Evolutionary conservation across 2,797 vertebrate species (phyloP), one percentile per base, ranked within the genome.

Genomic region (Harpagifer antarcticus): DNA sequence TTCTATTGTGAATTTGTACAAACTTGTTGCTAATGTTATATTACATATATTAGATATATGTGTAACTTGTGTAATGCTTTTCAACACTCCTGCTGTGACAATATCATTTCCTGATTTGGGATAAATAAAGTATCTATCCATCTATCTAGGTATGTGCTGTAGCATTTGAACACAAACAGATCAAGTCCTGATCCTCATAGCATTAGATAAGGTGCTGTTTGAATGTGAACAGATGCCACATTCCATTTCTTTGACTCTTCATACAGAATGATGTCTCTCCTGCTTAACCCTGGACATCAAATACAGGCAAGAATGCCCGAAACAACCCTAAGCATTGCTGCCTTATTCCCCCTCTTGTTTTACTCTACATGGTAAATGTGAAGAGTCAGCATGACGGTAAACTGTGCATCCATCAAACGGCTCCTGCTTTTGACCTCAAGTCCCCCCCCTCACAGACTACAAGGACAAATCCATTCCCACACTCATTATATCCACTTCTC

Each of bases 391-490:
- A 17, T 1, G 59, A 42, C 1, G n/a, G 73, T n/a, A 67, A 73
- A 69, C 55, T 31, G 50, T 50, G 42, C n/a, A 9, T 37, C 58
- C 1, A 10, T 49, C 17, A 42, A 40, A 47, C 17, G 7, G n/a
- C 60, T 64, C 50, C 62, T 23, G 74, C 27, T 37, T 66, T 20
- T 76, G 64, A 85, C 80, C 70, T 60, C 14, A 48, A 9, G 1
- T 52, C 33, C 33, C 43, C 12, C 14, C 37, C 54, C 43, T 33
- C 40, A 9, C 68, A 40, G 12, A 48, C 23, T 11, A 47, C 48
- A 37, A 33, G 58, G 67, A 56, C 44, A 37, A 64, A 54, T 44
- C 23, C 53, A 57, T 85, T 79, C 79, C 74, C 86, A 86, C 79
- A 86, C 76, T 86, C 83, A 78, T 82, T 69, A 76, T 0, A 55